Evolutionary conservation across 1,140 invertebrate genomes (phyloP), one percentile per base, ranked within the genome.

Genomic region (Drosophila murphyi): DNA sequence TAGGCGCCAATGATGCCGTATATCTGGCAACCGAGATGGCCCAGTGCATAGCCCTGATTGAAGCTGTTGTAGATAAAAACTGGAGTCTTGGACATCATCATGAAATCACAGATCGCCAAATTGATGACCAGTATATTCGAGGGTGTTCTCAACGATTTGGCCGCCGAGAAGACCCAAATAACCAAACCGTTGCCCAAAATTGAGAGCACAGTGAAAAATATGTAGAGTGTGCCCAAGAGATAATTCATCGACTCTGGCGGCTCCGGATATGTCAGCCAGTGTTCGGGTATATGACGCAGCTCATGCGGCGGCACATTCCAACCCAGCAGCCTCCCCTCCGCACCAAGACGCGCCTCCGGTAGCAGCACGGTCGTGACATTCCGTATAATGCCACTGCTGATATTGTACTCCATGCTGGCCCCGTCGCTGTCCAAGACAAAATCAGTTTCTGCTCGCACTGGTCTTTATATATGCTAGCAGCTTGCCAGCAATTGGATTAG

Each of bases 101-200:
- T 93, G 82, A 97, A 97, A 91, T 98, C 97, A 72, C 96, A 96
- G 50, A 98, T 93, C 4, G 97, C 97, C 83, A 98, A 92, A 92
- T 98, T 97, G 47, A 98, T 94, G 2, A 98, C 96, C 64, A 98
- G 96, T 91, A 98, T 95, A 83, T 98, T 98, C 7, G 97, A 98
- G n/a, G 97, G 96, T 0, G 97, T 98, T 76, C 97, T 94, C 55
- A 98, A 93, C 64, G 94, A 94, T 93, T 97, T 97, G 20, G 96
- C 96, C 34, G 88, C 89, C n/a, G 80, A 82, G 31, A 98, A 98
- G 76, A 98, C 96, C 95, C 96, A 98, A 72, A 98, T 95, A 69
- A 98, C 97, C 6, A 98, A 93, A 12, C 97, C 96, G 92, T 98
- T 98, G 68, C 97, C 97, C 5, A 96, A 91, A 8, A 97, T 92